Evolutionary conservation across 2,888 invertebrate genomes (phyloP), one percentile per base, ranked within the genome.

Genomic region (Drosophila mimetica): DNA sequence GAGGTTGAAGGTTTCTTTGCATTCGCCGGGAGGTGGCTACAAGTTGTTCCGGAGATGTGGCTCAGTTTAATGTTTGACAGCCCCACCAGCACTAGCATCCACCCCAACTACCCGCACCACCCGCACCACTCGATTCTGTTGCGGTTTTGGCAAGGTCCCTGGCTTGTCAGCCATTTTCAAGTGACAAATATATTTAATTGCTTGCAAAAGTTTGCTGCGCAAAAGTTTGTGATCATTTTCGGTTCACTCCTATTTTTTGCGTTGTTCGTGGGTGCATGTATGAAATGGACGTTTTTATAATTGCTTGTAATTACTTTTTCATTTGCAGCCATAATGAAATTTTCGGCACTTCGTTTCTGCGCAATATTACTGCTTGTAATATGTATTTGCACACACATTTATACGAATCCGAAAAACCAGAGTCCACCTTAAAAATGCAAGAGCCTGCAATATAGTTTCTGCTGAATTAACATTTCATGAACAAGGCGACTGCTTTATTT

Each of bases 131-230:
- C 50, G 34, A 57, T 71, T 37, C 50, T 36, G 36, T 61, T 82
- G 71, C 59, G 77, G 79, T 77, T 78, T 80, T 53, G 32, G 74
- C 64, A 72, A 66, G 76, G 82, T 64, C 82, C 44, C 79, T 51
- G 46, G 67, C 67, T 75, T 84, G 88, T 86, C 88, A 81, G 78
- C 67, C 77, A 74, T 71, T 86, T 71, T 63, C 54, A 75, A 84
- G 86, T 88, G 88, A 88, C 82, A 88, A 84, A 86, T 85, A 86
- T 65, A 81, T 84, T 86, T 88, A 84, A 84, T 84, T 84, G 84
- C 88, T 88, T 74, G 78, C 78, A 74, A 76, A 86, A 82, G 66
- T 86, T 81, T 75, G 57, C 66, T 54, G 64, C 53, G 71, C 73
- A 63, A 76, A 81, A 86, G 63, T 86, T 70, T 54, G 48, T 37